Conservation (phyloP, 2,797 vertebrate genomes). For the Salmo trutta region DNA sequence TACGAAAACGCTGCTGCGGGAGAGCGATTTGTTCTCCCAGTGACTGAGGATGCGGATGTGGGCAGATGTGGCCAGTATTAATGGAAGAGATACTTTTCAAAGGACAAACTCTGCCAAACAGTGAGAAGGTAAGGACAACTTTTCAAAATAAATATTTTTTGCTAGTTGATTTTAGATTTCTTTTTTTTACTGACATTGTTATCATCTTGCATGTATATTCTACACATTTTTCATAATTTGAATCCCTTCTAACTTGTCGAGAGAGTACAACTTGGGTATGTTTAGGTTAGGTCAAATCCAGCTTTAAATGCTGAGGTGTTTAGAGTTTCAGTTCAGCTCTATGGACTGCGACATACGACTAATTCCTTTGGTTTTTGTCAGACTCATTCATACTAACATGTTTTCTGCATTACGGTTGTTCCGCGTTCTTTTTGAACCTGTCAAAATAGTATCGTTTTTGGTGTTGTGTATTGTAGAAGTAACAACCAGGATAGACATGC, state of each 20-base stretch:
- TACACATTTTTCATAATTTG: too few relatives aligned
- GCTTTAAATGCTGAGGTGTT: slow-evolving; percentile 25
- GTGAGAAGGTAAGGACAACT: slow-evolving; percentile 35
- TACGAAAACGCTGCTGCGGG: slow-evolving; percentile 52
- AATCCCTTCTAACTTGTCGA: too few relatives aligned
- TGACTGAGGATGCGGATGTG: slow-evolving; percentile 34
- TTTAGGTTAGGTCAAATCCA: slow-evolving; percentile 20
- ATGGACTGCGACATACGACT: not conserved
- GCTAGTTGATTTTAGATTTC: not conserved
- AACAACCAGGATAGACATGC: too few relatives aligned
- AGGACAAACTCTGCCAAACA: slow-evolving; percentile 30
- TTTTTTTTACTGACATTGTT: slow-evolving; percentile 44
- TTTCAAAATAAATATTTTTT: not conserved
- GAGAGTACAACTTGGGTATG: not conserved
- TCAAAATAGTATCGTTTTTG: too few relatives aligned
- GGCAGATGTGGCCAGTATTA: slow-evolving; percentile 33
- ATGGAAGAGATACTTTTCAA: slow-evolving; percentile 33
- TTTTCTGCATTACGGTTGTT: too few relatives aligned
- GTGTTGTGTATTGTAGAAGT: too few relatives aligned
- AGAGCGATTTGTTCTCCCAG: slow-evolving; percentile 35
- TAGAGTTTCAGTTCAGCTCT: not conserved
- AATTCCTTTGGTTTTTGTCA: too few relatives aligned
- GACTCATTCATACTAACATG: too few relatives aligned
- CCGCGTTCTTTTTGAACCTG: too few relatives aligned
- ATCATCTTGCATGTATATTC: too few relatives aligned